Evolutionary conservation across 2,888 invertebrate species (phyloP).

Genomic region (Drosophila suboccidentalis): DNA sequence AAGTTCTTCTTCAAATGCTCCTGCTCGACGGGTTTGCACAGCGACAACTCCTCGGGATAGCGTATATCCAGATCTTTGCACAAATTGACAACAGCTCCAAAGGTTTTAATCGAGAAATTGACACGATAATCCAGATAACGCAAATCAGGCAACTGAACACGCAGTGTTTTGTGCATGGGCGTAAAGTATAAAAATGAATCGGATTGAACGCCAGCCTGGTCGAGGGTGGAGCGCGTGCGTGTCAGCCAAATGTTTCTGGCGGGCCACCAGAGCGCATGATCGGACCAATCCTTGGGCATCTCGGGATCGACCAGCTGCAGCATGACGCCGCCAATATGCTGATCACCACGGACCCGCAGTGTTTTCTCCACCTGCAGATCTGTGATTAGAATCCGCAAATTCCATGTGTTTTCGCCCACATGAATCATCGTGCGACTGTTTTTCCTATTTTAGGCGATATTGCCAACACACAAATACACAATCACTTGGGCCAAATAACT

Average conservation of each 20-base stretch:
- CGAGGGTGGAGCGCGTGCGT: constrained; percentile 96
- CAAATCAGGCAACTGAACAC: constrained; percentile 96
- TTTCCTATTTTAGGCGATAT: constrained; percentile 59
- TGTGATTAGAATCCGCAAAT: constrained; percentile 96
- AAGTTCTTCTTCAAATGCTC: constrained; percentile 95
- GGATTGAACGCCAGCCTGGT: constrained; percentile 98
- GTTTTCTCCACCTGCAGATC: constrained; percentile 96
- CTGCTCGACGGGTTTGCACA: constrained; percentile 94
- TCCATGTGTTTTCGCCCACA: constrained; percentile 98
- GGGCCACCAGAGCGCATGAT: constrained; percentile 99
- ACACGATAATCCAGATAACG: constrained; percentile 95
- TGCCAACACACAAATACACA: constrained; percentile 41
- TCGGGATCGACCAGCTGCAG: constrained; percentile 98
- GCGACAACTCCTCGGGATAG: constrained; percentile 98
- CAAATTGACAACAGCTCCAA: constrained; percentile 93
- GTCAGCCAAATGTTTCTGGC: constrained; percentile 97
- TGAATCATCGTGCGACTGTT: constrained; percentile 83
- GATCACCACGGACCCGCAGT: constrained; percentile 97
- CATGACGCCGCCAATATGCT: constrained; percentile 99
- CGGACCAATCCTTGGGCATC: constrained; percentile 99
- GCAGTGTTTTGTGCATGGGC: constrained; percentile 97
- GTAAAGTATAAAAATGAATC: constrained; percentile 97
- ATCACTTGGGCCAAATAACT: constrained; percentile 44
- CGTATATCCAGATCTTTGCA: constrained; percentile 96
- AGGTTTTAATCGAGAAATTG: constrained; percentile 83